Percentiles rank a stretch among this genome's conserved stretches.
phyloP scores from a whole-genome alignment of 2,113 vertebrate species.

The Tyrannus savana region DNA sequence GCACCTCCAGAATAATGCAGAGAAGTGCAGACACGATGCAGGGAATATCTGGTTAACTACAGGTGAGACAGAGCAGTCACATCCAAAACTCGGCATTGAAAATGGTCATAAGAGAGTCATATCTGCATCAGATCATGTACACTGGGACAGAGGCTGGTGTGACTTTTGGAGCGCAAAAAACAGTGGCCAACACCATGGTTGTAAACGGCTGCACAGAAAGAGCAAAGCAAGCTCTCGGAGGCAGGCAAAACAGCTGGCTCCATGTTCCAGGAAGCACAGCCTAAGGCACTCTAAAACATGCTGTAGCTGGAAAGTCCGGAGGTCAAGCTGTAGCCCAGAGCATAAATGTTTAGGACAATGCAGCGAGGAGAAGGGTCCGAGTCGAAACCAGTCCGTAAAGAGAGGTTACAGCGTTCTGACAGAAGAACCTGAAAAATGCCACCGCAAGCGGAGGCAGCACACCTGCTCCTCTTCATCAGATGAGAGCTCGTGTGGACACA shows the following conservation, averaged over 20 bases:
- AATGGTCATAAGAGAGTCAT: not conserved
- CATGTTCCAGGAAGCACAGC: conserved; percentile 34
- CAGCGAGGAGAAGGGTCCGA: not conserved
- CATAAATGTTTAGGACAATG: conserved; percentile 27
- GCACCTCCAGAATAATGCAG: conserved; percentile 5
- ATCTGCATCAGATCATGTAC: not conserved
- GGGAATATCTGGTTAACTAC: not conserved
- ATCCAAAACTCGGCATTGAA: not conserved
- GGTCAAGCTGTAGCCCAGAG: conserved; percentile 22
- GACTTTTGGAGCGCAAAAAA: not conserved
- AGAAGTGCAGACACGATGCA: not conserved
- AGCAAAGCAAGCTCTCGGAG: conserved; percentile 12
- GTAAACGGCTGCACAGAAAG: conserved; percentile 7
- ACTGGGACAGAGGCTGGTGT: conserved; percentile 34
- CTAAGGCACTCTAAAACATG: conserved; percentile 39
- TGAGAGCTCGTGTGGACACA: conserved; percentile 45
- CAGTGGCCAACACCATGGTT: not conserved
- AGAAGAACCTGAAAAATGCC: conserved; percentile 57
- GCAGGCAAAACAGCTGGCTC: conserved; percentile 15
- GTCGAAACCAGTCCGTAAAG: conserved; percentile 70
- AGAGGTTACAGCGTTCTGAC: conserved; percentile 66
- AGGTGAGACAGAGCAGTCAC: not conserved
- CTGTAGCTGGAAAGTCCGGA: conserved; percentile 55
- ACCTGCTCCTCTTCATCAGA: conserved; percentile 63
- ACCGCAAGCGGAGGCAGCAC: conserved; percentile 69